phyloP scores from a whole-genome alignment of 2,888 invertebrate species.

The Protophormia terraenovae region DNA sequence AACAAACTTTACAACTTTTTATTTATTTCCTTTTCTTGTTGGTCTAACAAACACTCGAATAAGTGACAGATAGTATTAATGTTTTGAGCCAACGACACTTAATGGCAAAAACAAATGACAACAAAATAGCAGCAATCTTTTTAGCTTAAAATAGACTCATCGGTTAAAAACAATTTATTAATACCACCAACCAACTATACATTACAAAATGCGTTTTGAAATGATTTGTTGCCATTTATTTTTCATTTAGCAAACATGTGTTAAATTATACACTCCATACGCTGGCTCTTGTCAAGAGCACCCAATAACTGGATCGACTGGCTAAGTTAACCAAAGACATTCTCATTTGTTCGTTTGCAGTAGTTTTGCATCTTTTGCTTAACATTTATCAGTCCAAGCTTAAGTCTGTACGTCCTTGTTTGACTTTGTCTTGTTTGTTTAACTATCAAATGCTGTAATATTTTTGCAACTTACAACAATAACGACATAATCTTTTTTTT shows the following conservation, averaged over 20 bases:
- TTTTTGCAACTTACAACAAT: slow-evolving; percentile 31
- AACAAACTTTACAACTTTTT: neutral
- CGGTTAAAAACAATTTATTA: slow-evolving; percentile 20
- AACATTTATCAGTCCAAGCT: neutral
- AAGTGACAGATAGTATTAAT: slow-evolving; percentile 41
- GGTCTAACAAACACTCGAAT: neutral
- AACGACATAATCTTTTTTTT: slow-evolving; percentile 39
- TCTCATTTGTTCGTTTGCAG: slow-evolving; percentile 3
- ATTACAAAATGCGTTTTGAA: slow-evolving; percentile 34
- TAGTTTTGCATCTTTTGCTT: slow-evolving; percentile 36
- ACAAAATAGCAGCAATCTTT: neutral
- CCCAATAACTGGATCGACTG: slow-evolving; percentile 62
- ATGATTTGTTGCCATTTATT: slow-evolving; percentile 27
- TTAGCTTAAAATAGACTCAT: neutral
- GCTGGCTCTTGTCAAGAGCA: neutral
- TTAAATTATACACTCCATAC: slow-evolving; percentile 44
- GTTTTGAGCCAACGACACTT: neutral
- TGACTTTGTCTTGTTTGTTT: slow-evolving; percentile 41
- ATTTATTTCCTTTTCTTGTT: neutral
- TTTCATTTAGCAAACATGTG: slow-evolving; percentile 53
- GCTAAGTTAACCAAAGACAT: slow-evolving; percentile 15
- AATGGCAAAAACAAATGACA: neutral
- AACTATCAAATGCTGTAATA: slow-evolving; percentile 51
- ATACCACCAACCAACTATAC: too few relatives aligned
- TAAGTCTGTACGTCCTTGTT: neutral